Evolutionary conservation across 2,888 invertebrate species (phyloP).

Genomic region (Agriotes lineatus): DNA sequence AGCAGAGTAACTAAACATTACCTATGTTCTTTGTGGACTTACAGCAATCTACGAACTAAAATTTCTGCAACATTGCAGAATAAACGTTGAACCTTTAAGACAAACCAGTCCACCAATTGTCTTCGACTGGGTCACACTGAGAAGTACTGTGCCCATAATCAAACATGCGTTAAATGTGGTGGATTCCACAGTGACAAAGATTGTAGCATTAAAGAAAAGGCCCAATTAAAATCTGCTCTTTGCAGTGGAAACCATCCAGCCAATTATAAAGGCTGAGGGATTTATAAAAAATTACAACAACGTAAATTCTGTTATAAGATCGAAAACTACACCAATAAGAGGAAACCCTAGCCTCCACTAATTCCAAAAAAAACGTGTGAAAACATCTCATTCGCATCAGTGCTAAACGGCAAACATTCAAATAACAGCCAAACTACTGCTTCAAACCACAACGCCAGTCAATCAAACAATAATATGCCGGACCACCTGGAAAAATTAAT

Average conservation of each 20-base stretch:
- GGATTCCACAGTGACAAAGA: too few relatives aligned
- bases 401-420: not conserved
- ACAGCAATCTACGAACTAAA: too few relatives aligned
- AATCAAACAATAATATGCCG: not conserved
- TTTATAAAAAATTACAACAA: not conserved
- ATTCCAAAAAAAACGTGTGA: not conserved
- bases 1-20: too few relatives aligned
- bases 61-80: too few relatives aligned
- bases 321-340: not conserved
- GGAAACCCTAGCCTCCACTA: not conserved
- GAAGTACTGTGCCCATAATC: too few relatives aligned
- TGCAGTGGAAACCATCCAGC: not conserved
- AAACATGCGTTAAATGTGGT: too few relatives aligned
- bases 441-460: not conserved
- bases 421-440: not conserved
- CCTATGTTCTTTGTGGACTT: too few relatives aligned
- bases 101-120: too few relatives aligned
- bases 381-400: conserved; percentile 1
- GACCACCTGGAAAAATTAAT: not conserved
- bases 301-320: not conserved
- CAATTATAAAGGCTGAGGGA: not conserved
- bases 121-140: too few relatives aligned
- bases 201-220: too few relatives aligned
- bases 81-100: too few relatives aligned
- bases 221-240: too few relatives aligned